Evolutionary conservation across 2,888 invertebrate genomes (phyloP), one percentile per base, ranked within the genome.

Genomic region (Patella depressa): DNA sequence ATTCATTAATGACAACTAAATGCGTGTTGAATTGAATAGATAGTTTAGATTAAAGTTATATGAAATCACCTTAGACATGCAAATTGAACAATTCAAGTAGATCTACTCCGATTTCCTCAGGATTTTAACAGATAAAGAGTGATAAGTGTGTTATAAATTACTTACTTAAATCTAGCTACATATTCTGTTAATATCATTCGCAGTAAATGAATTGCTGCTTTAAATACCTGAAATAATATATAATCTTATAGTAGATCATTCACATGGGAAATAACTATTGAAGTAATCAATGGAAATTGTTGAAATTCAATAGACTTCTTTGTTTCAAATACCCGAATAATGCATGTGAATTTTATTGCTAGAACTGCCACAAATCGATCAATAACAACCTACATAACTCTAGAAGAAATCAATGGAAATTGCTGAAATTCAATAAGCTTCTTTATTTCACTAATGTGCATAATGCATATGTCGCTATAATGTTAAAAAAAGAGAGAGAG

Each of bases 141-240:
- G 9, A 45, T 45, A 45, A 45, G 45, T 45, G 45, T 45, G 45
- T 9, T 9, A 45, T 45, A 45, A 45, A 9, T 45, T 9, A 84
- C 88, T 85, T 86, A 90, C 90, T 86, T 90, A 82, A 90, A 88
- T 80, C 85, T 86, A n/a, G 88, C 84, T 29, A 87, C 83, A 82
- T 84, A 91, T 73, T 90, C 89, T 71, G 87, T 88, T 53, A 90
- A 83, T 19, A 90, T 84, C 87, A 88, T 88, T 73, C 84, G 85
- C 65, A 89, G 82, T 71, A 90, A 80, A 78, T 85, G 86, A 55
- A 90, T 80, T 53, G 88, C 88, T 55, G 90, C 87, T 80, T 89
- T 89, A 83, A 90, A 90, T 54, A 90, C 89, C 90, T 90, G 79
- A 7, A 84, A 85, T 54, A 72, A 70, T 45, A 45, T 45, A 45